These are phyloP conservation scores for Idaea straminata DNA, from an alignment of 2,888 invertebrate genomes.

Conservation along the genomic window DNA sequence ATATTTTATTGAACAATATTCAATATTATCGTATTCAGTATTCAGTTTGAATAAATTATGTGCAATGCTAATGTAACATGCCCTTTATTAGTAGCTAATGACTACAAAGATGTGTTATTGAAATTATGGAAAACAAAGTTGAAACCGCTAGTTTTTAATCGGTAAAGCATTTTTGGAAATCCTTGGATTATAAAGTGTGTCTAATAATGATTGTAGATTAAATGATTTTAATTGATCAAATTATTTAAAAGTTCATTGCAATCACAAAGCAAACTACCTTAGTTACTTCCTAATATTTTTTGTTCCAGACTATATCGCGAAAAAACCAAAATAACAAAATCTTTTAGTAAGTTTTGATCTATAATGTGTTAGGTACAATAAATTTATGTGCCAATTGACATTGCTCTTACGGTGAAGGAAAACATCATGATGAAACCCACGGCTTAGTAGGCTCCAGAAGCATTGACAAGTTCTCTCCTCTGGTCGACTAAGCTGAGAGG, in stretches of 20 bases:
- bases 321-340: no score
- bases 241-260: slow-evolving; percentile 11
- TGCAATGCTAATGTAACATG: not conserved
- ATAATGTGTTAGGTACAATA: no score
- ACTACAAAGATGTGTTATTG: not conserved
- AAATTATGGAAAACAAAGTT: not conserved
- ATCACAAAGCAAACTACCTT: slow-evolving; percentile 4
- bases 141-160: not conserved
- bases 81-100: not conserved
- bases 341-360: no score
- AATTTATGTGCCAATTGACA: no score
- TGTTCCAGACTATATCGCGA: not conserved
- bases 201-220: not conserved
- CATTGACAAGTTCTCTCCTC: no score
- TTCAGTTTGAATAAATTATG: slow-evolving; percentile 21
- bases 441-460: no score
- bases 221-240: not conserved
- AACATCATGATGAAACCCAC: no score
- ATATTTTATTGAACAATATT: slow-evolving; percentile 45
- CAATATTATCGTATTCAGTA: slow-evolving; percentile 44
- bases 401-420: no score
- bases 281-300: not conserved
- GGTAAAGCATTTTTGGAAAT: not conserved
- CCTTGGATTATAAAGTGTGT: not conserved
- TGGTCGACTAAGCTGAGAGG: no score